A percentile compares a stretch with the other conserved stretches of the same genome.
Conservation (phyloP, 2,888 invertebrate genomes). For the Holacanthella duospinosa region DNA sequence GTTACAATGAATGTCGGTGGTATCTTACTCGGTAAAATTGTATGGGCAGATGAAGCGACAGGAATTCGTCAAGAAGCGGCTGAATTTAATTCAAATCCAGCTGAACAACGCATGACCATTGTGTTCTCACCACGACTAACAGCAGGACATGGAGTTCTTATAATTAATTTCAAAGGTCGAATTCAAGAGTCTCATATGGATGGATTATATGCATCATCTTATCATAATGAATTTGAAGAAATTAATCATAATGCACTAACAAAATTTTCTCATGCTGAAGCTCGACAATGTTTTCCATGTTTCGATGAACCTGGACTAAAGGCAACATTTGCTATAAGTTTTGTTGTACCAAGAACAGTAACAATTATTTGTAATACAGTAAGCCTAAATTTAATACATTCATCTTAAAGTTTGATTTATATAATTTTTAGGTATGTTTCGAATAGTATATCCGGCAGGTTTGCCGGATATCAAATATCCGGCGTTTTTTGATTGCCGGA, state of each 20-base stretch:
- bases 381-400: too few relatives aligned
- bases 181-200: background rate
- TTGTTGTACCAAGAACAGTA: constrained; percentile 3
- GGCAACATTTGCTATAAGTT: constrained; percentile 1
- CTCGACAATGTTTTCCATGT: constrained; percentile 8
- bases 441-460: too few relatives aligned
- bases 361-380: constrained; percentile 1
- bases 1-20: background rate
- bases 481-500: too few relatives aligned
- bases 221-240: background rate
- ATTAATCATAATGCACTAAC: background rate
- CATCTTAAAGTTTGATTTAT: too few relatives aligned
- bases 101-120: background rate
- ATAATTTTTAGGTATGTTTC: too few relatives aligned
- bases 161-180: constrained; percentile 7
- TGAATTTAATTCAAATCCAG: background rate
- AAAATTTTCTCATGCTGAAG: background rate
- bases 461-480: too few relatives aligned
- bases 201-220: background rate
- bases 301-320: constrained; percentile 6
- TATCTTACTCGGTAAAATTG: constrained; percentile 1
- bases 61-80: background rate
- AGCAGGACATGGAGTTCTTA: background rate
- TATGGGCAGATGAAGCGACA: constrained; percentile 9
- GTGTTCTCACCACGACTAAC: background rate